Conservation (phyloP, 1,140 invertebrate genomes). For the Pseudomyrmex cubaensis region DNA sequence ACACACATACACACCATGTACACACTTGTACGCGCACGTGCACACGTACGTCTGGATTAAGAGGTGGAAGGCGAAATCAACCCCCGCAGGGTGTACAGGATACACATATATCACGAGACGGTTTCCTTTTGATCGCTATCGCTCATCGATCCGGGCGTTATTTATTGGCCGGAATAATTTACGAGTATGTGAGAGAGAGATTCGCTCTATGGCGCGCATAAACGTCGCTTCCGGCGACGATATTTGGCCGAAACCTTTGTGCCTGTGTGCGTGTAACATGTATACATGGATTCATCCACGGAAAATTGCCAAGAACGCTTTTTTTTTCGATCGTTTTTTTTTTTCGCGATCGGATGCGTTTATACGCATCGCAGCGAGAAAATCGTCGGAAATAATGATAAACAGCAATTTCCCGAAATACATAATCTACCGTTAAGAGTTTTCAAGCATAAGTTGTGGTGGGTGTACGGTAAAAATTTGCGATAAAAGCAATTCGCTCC, state of each 20-base stretch:
- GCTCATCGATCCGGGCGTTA: slow-evolving; percentile 59
- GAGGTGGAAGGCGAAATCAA: slow-evolving; percentile 46
- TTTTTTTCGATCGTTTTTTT: slow-evolving; percentile 5
- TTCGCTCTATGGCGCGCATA: slow-evolving; percentile 30
- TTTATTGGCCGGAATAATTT: slow-evolving; percentile 60
- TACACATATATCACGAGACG: slow-evolving; percentile 57
- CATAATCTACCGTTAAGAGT: neutral
- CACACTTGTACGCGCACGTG: neutral
- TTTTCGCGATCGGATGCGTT: slow-evolving; percentile 10
- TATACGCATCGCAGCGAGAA: neutral
- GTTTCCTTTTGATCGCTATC: slow-evolving; percentile 62
- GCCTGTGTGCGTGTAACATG: slow-evolving; percentile 9
- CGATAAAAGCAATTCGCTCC: slow-evolving; percentile 14
- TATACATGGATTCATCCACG: neutral
- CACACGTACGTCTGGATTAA: slow-evolving; percentile 40
- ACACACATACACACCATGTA: neutral
- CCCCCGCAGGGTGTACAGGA: slow-evolving; percentile 48
- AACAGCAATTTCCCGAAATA: neutral
- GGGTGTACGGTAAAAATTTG: neutral
- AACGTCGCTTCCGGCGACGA: slow-evolving; percentile 37
- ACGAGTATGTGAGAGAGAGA: slow-evolving; percentile 41
- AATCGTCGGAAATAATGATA: slow-evolving; percentile 10
- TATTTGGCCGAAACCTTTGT: slow-evolving; percentile 41
- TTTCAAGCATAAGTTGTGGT: neutral
- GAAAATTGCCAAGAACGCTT: slow-evolving; percentile 39